Conservation (phyloP, 2,113 vertebrate species). For the Cyanistes caeruleus region DNA sequence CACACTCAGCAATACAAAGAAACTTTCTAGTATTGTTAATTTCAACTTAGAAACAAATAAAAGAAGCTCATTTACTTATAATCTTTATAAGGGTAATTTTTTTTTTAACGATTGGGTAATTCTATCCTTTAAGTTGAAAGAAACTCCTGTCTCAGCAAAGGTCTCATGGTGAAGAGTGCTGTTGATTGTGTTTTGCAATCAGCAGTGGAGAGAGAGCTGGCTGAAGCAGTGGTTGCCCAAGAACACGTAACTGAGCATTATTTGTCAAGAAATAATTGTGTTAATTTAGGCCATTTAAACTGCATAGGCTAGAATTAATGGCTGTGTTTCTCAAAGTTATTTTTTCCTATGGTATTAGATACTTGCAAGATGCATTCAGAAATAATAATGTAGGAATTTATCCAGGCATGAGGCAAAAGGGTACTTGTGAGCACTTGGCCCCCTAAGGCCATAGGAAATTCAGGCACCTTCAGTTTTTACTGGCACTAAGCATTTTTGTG, state of each 20-base stretch:
- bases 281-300: not conserved
- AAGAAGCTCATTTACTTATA: not conserved
- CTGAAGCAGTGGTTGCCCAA: not conserved
- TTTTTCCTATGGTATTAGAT: not conserved
- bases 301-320: not conserved
- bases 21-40: not conserved
- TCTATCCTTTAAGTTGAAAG: not conserved
- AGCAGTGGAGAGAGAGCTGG: not conserved
- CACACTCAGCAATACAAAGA: not conserved
- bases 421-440: not conserved
- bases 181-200: not conserved
- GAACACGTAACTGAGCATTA: not conserved
- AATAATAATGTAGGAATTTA: not conserved
- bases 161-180: not conserved
- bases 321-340: not conserved
- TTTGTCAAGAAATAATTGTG: not conserved
- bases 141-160: constrained; percentile 1
- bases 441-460: not conserved
- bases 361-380: not conserved
- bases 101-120: not conserved
- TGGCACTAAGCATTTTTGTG: not conserved
- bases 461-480: not conserved
- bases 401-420: not conserved
- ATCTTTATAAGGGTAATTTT: not conserved
- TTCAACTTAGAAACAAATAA: not conserved